Evolutionary conservation across 1,140 invertebrate species (phyloP), one percentile per base, ranked within the genome.

Genomic region (Diabrotica undecimpunctata): DNA sequence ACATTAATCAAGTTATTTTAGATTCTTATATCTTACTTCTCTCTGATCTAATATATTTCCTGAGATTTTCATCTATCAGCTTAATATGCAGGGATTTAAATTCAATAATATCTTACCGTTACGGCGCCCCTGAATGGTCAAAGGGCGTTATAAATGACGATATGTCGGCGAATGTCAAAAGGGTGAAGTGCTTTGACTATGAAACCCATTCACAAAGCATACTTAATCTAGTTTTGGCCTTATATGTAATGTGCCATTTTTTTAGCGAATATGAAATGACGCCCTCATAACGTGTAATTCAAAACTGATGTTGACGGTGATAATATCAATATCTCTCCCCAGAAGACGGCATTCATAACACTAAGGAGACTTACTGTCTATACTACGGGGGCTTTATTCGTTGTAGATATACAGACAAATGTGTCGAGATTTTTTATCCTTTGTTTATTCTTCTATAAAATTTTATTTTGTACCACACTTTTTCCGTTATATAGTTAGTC

Each of bases 201-300:
- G 41, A 46, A 46, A 46, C 8, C 41, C 41, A 46, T 46, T 10
- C 41, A 46, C 41, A n/a, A 46, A 46, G 41, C 41, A 46, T 46
- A 46, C n/a, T 46, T 46, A 46, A 46, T 46, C 41, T 46, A 46
- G 41, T 25, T 46, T 46, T 46, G 41, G 41, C 41, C 41, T 46
- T 46, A 46, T 46, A 46, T n/a, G 41, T 46, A 10, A 10, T 3
- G 8, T 46, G 41, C 8, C n/a, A 10, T 46, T 46, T 46, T 46
- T n/a, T 46, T 5, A 4, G n/a, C 8, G n/a, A n/a, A 46, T 5
- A 46, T 46, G n/a, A n/a, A 46, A 46, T 46, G n/a, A 46, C 41
- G 41, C 41, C 41, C 41, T 8, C 41, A n/a, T 46, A 46, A 10
- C 41, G 8, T 46, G 41, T 46, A 46, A 46, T 46, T 46, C 41